Evolutionary conservation across 1,140 invertebrate genomes (phyloP), one percentile per base, ranked within the genome.

Genomic region (Fopius arisanus): DNA sequence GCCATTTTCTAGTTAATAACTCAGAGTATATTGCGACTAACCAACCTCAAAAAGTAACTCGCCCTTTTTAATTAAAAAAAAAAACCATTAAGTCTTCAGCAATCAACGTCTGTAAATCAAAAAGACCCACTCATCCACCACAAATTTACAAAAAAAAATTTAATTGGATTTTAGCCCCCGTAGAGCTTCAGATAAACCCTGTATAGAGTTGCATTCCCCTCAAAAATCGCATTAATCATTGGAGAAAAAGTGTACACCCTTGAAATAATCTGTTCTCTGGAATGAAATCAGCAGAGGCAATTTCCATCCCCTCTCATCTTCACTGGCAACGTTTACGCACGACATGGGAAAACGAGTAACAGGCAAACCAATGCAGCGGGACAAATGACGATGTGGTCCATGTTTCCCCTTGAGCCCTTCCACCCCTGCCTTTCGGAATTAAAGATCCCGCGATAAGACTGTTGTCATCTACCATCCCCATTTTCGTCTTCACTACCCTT

Each of bases 261-360:
- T 86, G 85, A 86, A 87, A 86, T 87, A 86, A 87, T 87, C 84
- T 87, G 81, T 79, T 72, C 75, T 77, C 83, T 86, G 81, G 85
- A 88, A 88, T 88, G 82, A 86, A 87, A 87, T 88, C 85, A 86
- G 81, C 81, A 80, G 77, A 84, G 84, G 83, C 84, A 87, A 88
- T 87, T 87, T 86, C 82, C 83, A 83, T 77, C 75, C 78, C 77
- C 71, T 31, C 37, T 21, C 69, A 37, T 65, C 33, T 67, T 31
- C 19, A 54, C 29, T 21, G 54, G 23, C 67, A 62, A 68, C 75
- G 76, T 72, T 75, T 75, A 67, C 68, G 51, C 65, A 73, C 71
- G 63, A 37, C 62, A 48, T 72, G 75, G 75, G 65, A 69, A 19
- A 65, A 23, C 77, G 54, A 59, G 54, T 31, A 65, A 65, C 62